Evolutionary conservation across 2,797 vertebrate species (phyloP), one percentile per base, ranked within the genome.

Genomic region (Thunnus albacares): DNA sequence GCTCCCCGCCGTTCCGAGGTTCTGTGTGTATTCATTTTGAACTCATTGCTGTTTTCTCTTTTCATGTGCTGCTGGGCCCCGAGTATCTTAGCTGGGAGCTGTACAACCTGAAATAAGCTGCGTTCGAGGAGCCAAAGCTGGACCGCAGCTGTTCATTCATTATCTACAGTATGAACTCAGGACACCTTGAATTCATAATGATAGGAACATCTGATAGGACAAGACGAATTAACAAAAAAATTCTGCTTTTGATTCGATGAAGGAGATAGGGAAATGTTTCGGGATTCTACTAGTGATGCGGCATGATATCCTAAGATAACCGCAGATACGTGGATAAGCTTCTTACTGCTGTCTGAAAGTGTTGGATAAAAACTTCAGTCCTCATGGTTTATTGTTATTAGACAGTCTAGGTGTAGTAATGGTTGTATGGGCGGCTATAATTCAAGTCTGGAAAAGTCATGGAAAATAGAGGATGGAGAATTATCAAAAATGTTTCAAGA

Each of bases 71-170:
- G 74, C 86, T 63, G 84, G 75, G 81, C 81, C 33, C 33, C 24
- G 77, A 78, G 71, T 15, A 20, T 82, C 84, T 80, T 79, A 77
- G 86, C 87, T 77, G 49, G 59, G 66, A 90, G 82, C 77, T 51
- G 71, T 26, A 26, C 3, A 49, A 81, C 80, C 77, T 69, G 74
- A 83, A 87, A 65, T 41, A 20, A 69, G 67, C 77, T 71, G 14
- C 12, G 20, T 65, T 57, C 43, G 77, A 55, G 52, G 58, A 81
- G 85, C 76, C 77, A 72, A 79, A 82, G 82, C 87, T 90, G 88
- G 90, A 85, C 88, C 55, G 61, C 91, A 93, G 90, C 90, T 93
- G 92, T 81, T 85, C 24, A 1, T 53, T 87, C 59, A 73, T 71
- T 83, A 80, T 91, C 71, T 73, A 28, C 71, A 28, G 55, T 57